A percentile compares a stretch with the other conserved stretches of the same genome.
Conservation (phyloP, 2,113 vertebrate genomes). For the Oenanthe oenanthe region DNA sequence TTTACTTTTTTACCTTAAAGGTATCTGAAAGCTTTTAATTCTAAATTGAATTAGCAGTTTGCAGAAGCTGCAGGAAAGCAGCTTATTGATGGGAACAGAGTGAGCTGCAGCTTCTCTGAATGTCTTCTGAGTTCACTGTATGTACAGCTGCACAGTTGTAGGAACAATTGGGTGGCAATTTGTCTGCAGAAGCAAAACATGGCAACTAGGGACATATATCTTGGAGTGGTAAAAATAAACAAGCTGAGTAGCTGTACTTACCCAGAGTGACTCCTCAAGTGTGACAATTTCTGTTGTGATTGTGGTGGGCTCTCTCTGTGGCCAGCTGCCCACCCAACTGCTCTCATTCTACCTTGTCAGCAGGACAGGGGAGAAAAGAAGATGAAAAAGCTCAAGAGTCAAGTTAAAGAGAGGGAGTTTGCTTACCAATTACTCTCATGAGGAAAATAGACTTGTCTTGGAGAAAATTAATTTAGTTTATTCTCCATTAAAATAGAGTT, state of each 20-base stretch:
- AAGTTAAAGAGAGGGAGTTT: not conserved
- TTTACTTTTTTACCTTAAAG: not conserved
- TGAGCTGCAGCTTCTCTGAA: not conserved
- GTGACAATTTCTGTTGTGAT: not conserved
- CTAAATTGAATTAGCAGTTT: not conserved
- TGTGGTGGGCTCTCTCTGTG: rapidly evolving
- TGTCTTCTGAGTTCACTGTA: not conserved
- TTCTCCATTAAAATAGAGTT: not conserved
- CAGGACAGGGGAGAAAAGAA: not conserved
- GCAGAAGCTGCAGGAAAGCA: not conserved
- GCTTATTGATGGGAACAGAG: not conserved
- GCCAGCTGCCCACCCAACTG: rapidly evolving
- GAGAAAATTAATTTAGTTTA: not conserved
- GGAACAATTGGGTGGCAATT: not conserved
- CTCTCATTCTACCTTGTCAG: not conserved
- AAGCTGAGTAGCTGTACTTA: not conserved
- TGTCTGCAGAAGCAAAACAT: not conserved
- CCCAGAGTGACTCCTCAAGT: not conserved
- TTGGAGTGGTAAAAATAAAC: not conserved
- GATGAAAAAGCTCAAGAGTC: not conserved
- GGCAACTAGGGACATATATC: not conserved
- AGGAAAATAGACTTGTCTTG: not conserved
- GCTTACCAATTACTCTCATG: not conserved
- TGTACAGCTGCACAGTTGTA: not conserved
- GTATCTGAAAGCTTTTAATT: not conserved